A percentile compares a stretch with the other conserved stretches of the same genome.
Conservation (phyloP, 2,797 vertebrate genomes). For the Ctenochaetus hawaiiensis region DNA sequence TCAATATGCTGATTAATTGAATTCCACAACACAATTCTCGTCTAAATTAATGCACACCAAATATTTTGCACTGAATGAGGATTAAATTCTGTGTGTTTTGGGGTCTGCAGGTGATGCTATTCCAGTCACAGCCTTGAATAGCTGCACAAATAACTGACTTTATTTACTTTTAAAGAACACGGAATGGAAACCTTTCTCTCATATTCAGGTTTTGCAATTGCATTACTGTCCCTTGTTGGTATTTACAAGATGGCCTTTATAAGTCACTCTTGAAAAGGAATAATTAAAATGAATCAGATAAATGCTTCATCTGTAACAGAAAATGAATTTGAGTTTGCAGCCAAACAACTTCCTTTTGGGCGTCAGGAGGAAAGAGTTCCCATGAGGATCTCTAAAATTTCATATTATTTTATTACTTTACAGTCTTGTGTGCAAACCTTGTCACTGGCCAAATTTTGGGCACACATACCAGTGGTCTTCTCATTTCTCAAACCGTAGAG, state of each 20-base stretch:
- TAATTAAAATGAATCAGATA: not conserved
- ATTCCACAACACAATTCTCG: slow-evolving; percentile 30
- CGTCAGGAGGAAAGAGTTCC: not conserved
- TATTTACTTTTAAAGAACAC: slow-evolving; percentile 24
- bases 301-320: not conserved
- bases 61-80: slow-evolving; percentile 24
- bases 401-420: not conserved
- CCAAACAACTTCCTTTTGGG: not conserved
- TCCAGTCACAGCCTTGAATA: slow-evolving; percentile 28
- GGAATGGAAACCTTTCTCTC: not conserved
- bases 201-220: not conserved
- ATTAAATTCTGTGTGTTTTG: slow-evolving; percentile 4
- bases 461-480: not conserved
- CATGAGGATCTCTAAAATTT: not conserved
- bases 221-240: slow-evolving; percentile 1
- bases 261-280: not conserved
- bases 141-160: slow-evolving; percentile 34
- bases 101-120: slow-evolving; percentile 15
- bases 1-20: slow-evolving; percentile 31
- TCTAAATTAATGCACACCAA: slow-evolving; percentile 12
- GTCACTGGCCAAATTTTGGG: not conserved
- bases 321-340: slow-evolving; percentile 5
- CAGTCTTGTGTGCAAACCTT: not conserved
- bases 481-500: not conserved
- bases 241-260: slow-evolving; percentile 20